Evolutionary conservation across 2,797 vertebrate species (phyloP), one percentile per base, ranked within the genome.

Genomic region (Danio albolineatus): DNA sequence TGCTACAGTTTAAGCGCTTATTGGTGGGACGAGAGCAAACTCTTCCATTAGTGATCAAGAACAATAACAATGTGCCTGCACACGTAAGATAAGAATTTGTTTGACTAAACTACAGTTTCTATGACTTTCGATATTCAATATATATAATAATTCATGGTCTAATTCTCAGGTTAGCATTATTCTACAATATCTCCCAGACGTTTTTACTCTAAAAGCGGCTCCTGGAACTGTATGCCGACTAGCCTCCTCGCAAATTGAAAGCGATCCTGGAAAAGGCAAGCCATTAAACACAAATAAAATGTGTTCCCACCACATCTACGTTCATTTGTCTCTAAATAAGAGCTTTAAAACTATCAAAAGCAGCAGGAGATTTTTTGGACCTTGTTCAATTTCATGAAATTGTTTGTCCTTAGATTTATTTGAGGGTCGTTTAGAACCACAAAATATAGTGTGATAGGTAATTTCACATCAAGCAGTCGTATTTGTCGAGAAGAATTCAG

Each of bases 1-100:
- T 96, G 73, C 86, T 99, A 54, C 93, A 94, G 76, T 98, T 98
- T 85, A 92, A 88, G 83, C 93, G 88, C 9, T 89, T 94, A 5
- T 80, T 91, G 60, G 86, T 95, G 10, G 95, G 94, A 0, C 87
- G 87, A 0, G 85, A 81, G 0, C 90, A 91, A 53, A 86, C 81
- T 0, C 92, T 94, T 1, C 92, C 95, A 6, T 82, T 99, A 74
- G 81, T 96, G 59, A 85, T 98, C 67, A 88, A 90, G n/a, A 99
- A 99, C 65, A 85, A 88, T 0, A 94, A 95, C 65, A 86, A 78
- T 9, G 5, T 94, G 6, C 85, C 91, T 5, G 90, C 91, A 78
- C 77, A 92, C 87, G 92, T 93, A 49, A 82, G 86, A 60, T 69
- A 4, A 65, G 36, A 28, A 64, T 21, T 4, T n/a, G 9, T 60